Evolutionary conservation across 2,113 vertebrate genomes (phyloP).

Genomic region (Podilymbus podiceps): DNA sequence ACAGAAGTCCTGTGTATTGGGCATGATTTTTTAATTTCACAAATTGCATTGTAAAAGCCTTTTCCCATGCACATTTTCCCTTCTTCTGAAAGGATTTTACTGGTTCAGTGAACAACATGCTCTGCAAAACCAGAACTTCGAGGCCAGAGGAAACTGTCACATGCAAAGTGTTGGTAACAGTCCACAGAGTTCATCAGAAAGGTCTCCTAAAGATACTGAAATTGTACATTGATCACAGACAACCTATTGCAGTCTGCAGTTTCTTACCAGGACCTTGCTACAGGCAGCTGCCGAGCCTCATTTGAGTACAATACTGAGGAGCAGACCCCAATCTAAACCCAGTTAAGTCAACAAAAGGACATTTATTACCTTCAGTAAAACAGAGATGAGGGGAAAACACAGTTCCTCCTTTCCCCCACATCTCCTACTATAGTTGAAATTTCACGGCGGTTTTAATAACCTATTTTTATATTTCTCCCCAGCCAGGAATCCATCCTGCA

Average conservation of each 20-base stretch:
- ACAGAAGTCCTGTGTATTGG: background rate
- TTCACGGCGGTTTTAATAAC: background rate
- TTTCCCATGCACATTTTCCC: background rate
- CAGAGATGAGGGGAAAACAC: background rate
- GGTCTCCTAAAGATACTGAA: background rate
- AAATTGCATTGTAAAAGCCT: background rate
- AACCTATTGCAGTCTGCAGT: background rate
- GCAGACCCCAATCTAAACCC: background rate
- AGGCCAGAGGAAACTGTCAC: background rate
- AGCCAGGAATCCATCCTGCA: background rate
- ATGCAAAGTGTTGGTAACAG: background rate
- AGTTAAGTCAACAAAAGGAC: background rate
- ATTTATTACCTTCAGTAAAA: background rate
- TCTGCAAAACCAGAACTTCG: background rate
- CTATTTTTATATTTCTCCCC: background rate
- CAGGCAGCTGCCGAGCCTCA: accelerated
- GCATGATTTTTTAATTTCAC: background rate
- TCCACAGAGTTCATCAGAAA: background rate
- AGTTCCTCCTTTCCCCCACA: background rate
- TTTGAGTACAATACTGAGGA: background rate
- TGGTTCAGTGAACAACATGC: background rate
- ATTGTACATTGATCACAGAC: background rate
- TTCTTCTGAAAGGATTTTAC: background rate
- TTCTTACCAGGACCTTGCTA: background rate
- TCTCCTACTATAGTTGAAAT: background rate